These are phyloP conservation scores for Spialia ferax DNA, from an alignment of 2,888 invertebrate species.

Conservation along the genomic window DNA sequence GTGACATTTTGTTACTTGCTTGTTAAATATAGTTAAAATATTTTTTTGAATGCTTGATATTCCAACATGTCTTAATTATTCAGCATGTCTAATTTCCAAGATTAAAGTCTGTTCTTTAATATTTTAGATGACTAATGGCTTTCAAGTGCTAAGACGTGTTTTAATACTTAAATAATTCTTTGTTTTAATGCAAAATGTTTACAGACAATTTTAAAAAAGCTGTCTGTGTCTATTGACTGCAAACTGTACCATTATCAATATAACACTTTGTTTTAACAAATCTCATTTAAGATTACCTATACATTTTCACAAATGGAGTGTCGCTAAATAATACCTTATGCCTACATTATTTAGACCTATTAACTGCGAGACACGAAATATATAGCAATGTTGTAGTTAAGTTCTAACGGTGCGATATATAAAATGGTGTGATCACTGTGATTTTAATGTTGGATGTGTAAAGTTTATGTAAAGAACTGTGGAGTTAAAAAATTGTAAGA, in stretches of 20 bases:
- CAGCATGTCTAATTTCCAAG: too few relatives aligned
- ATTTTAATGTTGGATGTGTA: constrained; percentile 68
- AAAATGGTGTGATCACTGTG: constrained; percentile 66
- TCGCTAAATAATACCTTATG: not conserved
- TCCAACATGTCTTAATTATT: too few relatives aligned
- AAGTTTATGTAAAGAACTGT: constrained; percentile 53
- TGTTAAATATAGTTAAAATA: too few relatives aligned
- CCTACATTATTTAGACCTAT: not conserved
- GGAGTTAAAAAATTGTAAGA: constrained; percentile 49
- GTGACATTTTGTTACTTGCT: too few relatives aligned
- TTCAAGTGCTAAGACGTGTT: too few relatives aligned
- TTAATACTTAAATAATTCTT: too few relatives aligned
- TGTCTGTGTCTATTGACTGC: not conserved
- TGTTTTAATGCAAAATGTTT: too few relatives aligned
- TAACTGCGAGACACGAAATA: not conserved
- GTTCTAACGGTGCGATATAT: constrained; percentile 49
- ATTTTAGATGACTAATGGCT: too few relatives aligned
- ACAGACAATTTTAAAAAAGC: too few relatives aligned
- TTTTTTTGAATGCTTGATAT: too few relatives aligned
- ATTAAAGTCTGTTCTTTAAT: too few relatives aligned
- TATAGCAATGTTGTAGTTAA: constrained; percentile 30
- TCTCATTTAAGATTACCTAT: too few relatives aligned
- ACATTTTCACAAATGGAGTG: not conserved
- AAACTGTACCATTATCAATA: not conserved
- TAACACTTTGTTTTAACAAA: not conserved